Evolutionary conservation across 2,113 vertebrate species (phyloP), one percentile per base, ranked within the genome.

Genomic region (Perca fluviatilis): DNA sequence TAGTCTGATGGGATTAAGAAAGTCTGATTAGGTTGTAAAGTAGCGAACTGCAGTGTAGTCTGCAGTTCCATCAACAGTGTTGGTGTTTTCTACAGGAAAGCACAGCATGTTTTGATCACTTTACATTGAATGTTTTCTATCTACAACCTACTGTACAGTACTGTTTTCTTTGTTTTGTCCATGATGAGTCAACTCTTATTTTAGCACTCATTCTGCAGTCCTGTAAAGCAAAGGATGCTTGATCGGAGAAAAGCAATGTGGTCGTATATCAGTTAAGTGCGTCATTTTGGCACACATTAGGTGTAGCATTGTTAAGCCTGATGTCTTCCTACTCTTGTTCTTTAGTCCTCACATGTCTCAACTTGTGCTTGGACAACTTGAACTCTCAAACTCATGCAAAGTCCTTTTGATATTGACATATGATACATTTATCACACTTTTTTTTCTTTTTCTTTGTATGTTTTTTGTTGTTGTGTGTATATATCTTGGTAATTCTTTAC

Each of bases 1-100:
- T 82, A 85, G 79, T 84, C 72, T 86, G 86, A 84, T 90, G 82
- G 86, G 83, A 89, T 92, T 88, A 89, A 79, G 23, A 66, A 76
- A 86, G 67, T 87, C 78, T 89, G 86, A 91, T 92, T 78, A 86
- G 83, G 65, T 82, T 84, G 65, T 84, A 77, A 80, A 83, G 66
- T 62, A 61, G 78, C 15, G 30, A 76, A 71, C 43, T 30, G 50
- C 70, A 12, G 51, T 76, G 54, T 84, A 84, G 36, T 81, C 51
- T 66, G n/a, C 21, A 33, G 46, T 60, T 66, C 21, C 60, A 64
- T 47, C 46, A 64, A 53, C 77, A 21, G 53, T 84, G 77, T 85
- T 75, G 74, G 36, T 68, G 21, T 73, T 83, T 86, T 85, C 68
- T 62, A 3, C 40, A 43, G 46, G 27, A 58, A 54, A 40, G 27